Percentiles rank a stretch among this genome's conserved stretches.
Conservation (phyloP, 2,888 invertebrate genomes). For the Halictus quadricinctus region DNA sequence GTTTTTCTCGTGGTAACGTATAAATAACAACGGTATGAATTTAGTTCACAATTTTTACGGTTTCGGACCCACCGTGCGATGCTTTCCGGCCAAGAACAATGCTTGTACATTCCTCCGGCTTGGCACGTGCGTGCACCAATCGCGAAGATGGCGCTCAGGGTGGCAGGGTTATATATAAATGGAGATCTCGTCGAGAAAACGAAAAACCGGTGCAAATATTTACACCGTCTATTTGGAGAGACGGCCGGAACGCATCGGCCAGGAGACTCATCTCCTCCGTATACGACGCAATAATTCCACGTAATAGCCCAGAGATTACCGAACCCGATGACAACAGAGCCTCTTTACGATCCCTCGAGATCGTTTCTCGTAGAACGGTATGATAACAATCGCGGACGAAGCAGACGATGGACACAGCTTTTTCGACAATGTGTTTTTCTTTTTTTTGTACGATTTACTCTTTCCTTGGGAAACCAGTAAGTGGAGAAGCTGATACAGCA, state of each 20-base stretch:
- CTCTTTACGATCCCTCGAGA: background rate
- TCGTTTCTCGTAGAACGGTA: background rate
- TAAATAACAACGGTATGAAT: background rate
- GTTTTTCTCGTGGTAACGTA: background rate
- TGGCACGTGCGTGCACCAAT: slow-evolving; percentile 56
- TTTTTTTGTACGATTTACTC: background rate
- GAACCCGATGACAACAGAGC: background rate
- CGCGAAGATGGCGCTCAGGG: slow-evolving; percentile 38
- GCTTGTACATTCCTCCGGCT: slow-evolving; percentile 46
- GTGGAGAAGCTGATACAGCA: too few relatives aligned
- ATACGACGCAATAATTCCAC: slow-evolving; percentile 40
- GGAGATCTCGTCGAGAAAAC: slow-evolving; percentile 39
- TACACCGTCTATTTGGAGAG: slow-evolving; percentile 66
- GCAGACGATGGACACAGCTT: background rate
- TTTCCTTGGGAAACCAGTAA: background rate
- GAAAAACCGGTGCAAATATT: slow-evolving; percentile 67
- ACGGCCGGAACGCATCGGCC: slow-evolving; percentile 27
- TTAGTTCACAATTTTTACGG: background rate
- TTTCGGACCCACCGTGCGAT: background rate
- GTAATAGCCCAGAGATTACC: slow-evolving; percentile 24
- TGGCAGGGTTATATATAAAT: slow-evolving; percentile 61
- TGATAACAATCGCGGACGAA: background rate
- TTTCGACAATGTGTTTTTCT: background rate
- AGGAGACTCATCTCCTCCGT: slow-evolving; percentile 4
- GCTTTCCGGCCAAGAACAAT: slow-evolving; percentile 60